phyloP scores from a whole-genome alignment of 1,140 invertebrate species.

The Trichonephila clavipes region DNA sequence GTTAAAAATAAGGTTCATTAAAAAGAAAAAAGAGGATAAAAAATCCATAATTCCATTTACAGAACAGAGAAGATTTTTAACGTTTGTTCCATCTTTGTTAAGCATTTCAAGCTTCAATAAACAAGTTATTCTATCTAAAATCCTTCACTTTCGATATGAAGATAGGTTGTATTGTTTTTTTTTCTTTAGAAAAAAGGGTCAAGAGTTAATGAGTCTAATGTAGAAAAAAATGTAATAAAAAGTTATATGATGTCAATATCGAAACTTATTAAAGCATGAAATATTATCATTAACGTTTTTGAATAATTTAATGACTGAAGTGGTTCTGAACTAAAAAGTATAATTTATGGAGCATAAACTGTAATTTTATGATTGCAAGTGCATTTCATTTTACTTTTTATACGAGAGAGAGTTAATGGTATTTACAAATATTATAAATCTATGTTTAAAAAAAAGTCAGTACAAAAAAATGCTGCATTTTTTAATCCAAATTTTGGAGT shows the following conservation, averaged over 20 bases:
- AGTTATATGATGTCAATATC: neutral
- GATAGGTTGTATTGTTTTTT: neutral
- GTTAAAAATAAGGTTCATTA: neutral
- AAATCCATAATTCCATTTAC: neutral
- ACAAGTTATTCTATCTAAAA: neutral
- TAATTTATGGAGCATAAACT: conserved; percentile 35
- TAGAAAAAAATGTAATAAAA: conserved; percentile 18
- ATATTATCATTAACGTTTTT: conserved; percentile 11
- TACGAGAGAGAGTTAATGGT: neutral
- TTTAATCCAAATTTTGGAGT: neutral
- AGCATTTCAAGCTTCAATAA: neutral
- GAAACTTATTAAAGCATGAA: conserved; percentile 48
- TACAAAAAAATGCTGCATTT: neutral
- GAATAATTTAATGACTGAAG: conserved; percentile 49
- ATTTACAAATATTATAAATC: neutral
- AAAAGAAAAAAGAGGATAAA: neutral
- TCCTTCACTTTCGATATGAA: neutral
- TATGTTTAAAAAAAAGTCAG: too few relatives aligned
- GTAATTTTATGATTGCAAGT: conserved; percentile 21
- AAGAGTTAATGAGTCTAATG: neutral
- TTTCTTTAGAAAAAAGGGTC: neutral
- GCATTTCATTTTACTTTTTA: neutral
- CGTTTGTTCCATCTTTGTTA: neutral
- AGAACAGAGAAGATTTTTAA: neutral
- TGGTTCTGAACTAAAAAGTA: neutral